Conservation (phyloP, 2,888 invertebrate genomes). For the Gastracanthus pulcherrimus region DNA sequence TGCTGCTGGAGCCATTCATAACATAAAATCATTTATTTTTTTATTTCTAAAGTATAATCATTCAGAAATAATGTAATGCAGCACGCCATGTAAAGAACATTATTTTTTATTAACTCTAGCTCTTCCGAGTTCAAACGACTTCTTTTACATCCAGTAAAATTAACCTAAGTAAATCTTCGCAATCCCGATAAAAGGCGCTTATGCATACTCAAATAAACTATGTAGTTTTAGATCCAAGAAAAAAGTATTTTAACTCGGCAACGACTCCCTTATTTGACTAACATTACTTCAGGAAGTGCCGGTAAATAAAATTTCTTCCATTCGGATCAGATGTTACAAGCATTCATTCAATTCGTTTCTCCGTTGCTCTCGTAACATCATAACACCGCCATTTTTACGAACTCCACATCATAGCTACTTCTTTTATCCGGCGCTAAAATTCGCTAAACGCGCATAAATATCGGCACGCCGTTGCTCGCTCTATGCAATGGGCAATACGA, state of each 20-base stretch:
- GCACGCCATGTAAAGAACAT: too few relatives aligned
- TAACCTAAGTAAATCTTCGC: too few relatives aligned
- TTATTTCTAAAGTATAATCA: too few relatives aligned
- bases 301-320: background rate
- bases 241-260: background rate
- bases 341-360: background rate
- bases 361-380: background rate
- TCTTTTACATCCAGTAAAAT: too few relatives aligned
- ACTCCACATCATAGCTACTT: background rate
- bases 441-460: background rate
- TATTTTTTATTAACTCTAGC: too few relatives aligned
- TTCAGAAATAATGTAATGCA: too few relatives aligned
- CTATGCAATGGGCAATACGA: background rate
- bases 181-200: too few relatives aligned
- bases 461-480: background rate
- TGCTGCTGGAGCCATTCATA: too few relatives aligned
- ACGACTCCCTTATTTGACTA: background rate
- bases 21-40: too few relatives aligned
- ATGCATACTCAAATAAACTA: background rate
- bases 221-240: background rate
- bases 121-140: too few relatives aligned
- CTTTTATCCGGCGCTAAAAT: background rate
- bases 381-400: background rate
- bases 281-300: background rate
- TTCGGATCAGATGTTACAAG: background rate